Conservation (phyloP, 2,797 vertebrate species). For the Takifugu ocellatus region DNA sequence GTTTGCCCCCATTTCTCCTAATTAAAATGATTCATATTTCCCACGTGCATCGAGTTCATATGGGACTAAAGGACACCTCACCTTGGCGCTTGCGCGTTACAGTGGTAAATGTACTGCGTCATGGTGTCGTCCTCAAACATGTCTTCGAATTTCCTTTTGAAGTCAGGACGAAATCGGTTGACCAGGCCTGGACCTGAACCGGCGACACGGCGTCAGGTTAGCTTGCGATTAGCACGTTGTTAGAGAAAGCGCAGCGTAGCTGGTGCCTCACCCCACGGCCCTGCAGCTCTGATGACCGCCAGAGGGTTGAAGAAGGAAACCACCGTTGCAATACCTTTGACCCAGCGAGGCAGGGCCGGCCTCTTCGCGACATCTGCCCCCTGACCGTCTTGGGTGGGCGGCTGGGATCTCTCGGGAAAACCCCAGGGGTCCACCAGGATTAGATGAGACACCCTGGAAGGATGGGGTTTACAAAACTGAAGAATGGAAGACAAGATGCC, state of each 20-base stretch:
- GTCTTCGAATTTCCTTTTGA: constrained; percentile 87
- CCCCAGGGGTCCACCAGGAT: constrained; percentile 90
- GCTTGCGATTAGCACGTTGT: too few relatives aligned
- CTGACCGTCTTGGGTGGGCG: constrained; percentile 33
- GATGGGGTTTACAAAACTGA: background rate
- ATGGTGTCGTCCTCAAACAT: constrained; percentile 91
- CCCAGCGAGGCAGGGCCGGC: constrained; percentile 74
- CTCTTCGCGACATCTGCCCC: constrained; percentile 68
- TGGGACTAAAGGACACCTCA: constrained; percentile 22
- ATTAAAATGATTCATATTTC: too few relatives aligned
- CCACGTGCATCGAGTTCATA: background rate
- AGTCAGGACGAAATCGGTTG: constrained; percentile 87
- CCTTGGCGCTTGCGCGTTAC: constrained; percentile 91
- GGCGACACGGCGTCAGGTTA: background rate
- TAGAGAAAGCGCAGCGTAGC: background rate
- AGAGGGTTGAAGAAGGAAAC: constrained; percentile 84
- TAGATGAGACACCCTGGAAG: constrained; percentile 83
- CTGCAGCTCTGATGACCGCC: constrained; percentile 86
- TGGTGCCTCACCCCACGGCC: constrained; percentile 79
- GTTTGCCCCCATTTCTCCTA: too few relatives aligned
- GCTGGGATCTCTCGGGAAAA: constrained; percentile 75
- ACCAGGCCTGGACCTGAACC: constrained; percentile 83
- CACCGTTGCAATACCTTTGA: constrained; percentile 75
- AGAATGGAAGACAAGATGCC: background rate
- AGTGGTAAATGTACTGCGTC: constrained; percentile 91